Percentiles rank a stretch among this genome's conserved stretches.
Evolutionary conservation across 2,113 vertebrate species (phyloP).

Genomic region (Sus scrofa): DNA sequence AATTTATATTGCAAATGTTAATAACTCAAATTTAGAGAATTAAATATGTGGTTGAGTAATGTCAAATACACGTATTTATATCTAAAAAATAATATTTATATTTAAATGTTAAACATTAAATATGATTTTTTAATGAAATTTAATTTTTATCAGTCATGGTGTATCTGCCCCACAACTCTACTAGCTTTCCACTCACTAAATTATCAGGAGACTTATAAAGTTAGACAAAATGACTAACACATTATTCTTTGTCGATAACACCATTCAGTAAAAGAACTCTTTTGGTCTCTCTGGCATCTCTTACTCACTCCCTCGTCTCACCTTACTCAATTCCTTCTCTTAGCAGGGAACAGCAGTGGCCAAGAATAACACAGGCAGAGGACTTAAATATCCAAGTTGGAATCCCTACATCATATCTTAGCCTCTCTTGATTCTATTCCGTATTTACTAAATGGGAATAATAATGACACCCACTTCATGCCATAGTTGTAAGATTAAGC

Average conservation of each 20-base stretch:
- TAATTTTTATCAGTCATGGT: not conserved
- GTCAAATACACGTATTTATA: not conserved
- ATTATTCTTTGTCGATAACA: not conserved
- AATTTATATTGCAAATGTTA: not conserved
- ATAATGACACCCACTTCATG: not conserved
- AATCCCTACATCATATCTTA: not conserved
- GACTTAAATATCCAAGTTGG: not conserved
- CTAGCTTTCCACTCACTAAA: not conserved
- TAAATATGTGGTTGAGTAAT: not conserved
- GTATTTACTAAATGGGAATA: not conserved
- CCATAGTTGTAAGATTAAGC: not conserved
- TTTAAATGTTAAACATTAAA: not conserved
- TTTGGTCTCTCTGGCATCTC: not conserved
- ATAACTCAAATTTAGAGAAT: not conserved
- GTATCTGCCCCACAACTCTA: not conserved
- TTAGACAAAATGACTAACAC: not conserved
- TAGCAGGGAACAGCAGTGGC: not conserved
- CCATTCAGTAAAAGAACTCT: not conserved
- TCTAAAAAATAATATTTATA: not conserved
- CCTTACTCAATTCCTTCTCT: not conserved
- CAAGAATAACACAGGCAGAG: not conserved
- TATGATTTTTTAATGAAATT: not conserved
- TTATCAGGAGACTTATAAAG: not conserved
- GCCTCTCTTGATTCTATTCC: not conserved
- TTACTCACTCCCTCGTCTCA: not conserved